Base-by-base conservation (phyloP, 2,888 invertebrate genomes). In the Coelopa pilipes region DNA sequence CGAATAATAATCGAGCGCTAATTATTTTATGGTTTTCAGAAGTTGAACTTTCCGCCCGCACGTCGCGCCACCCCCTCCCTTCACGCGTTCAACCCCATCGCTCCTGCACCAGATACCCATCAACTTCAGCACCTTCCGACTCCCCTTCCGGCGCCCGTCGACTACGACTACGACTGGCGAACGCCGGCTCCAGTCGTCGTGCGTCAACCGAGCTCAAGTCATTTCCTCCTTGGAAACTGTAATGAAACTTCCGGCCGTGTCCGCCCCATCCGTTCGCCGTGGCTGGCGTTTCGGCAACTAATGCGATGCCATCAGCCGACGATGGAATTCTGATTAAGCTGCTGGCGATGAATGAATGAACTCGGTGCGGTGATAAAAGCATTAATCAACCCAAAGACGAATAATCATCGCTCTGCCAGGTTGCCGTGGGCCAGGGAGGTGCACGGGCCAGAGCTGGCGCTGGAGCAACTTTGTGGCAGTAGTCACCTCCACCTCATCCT, bases 311-410 rank as follows among this genome's bases (percentile, higher is more conserved):
- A 86, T 87, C 87, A 86, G 85, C 83, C 82, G 83, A 83, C 81
- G 84, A 86, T 85, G 86, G 83, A 84, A 86, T 86, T 85, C 83
- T 85, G 86, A 86, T 86, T 85, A 86, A 86, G 86, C 86, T 85
- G 81, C 82, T 82, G 83, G 84, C 85, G 82, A 83, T 83, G 85
- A 74, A 78, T 76, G 76, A 84, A 86, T 86, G 85, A 87, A 87
- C 86, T 87, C 83, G 81, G 82, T 85, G 85, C 81, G 86, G 87
- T 87, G 86, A 86, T 87, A 87, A 86, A 85, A 84, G 77, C 83
- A 87, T 87, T 86, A 84, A 86, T 87, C 86, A 85, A 83, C 79
- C 79, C 81, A 82, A 78, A 79, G 83, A 80, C 81, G 86, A 82
- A 84, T 84, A 34, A 34, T 34, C 34, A 7, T 34, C 34, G 34